Evolutionary conservation across 2,797 vertebrate species (phyloP).

Genomic region (Rhabdomys pumilio): DNA sequence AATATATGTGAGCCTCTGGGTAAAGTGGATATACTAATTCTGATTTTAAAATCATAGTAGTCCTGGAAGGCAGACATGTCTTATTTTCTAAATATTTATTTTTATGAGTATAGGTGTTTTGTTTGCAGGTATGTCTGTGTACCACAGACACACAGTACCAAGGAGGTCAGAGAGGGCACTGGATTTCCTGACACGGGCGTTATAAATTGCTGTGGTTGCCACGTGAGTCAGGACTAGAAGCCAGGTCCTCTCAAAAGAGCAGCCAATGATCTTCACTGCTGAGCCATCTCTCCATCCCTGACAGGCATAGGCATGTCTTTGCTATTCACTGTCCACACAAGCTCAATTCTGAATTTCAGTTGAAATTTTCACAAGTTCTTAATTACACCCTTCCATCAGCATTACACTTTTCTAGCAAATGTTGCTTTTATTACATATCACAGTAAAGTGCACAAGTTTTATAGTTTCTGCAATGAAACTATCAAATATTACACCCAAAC

Average conservation of each 20-base stretch:
- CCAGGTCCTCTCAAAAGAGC: neutral
- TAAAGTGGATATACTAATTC: conserved; percentile 30
- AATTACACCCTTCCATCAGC: conserved; percentile 30
- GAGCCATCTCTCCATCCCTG: neutral
- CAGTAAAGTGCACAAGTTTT: neutral
- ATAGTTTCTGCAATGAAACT: conserved; percentile 36
- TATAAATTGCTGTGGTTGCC: neutral
- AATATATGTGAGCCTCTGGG: neutral
- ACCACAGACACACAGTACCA: neutral
- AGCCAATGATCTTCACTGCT: neutral
- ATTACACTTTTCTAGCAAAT: neutral
- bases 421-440: conserved; percentile 52
- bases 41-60: conserved; percentile 8
- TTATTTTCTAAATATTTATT: neutral
- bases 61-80: neutral
- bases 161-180: neutral
- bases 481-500: neutral
- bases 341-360: conserved; percentile 30
- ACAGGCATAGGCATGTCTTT: neutral
- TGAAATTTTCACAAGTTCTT: conserved; percentile 6
- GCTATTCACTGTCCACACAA: conserved; percentile 20
- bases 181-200: neutral
- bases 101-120: neutral
- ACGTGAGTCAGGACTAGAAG: neutral
- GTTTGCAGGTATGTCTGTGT: neutral